Evolutionary conservation across 2,797 vertebrate species (phyloP).

Genomic region (Corythornis leucogaster): DNA sequence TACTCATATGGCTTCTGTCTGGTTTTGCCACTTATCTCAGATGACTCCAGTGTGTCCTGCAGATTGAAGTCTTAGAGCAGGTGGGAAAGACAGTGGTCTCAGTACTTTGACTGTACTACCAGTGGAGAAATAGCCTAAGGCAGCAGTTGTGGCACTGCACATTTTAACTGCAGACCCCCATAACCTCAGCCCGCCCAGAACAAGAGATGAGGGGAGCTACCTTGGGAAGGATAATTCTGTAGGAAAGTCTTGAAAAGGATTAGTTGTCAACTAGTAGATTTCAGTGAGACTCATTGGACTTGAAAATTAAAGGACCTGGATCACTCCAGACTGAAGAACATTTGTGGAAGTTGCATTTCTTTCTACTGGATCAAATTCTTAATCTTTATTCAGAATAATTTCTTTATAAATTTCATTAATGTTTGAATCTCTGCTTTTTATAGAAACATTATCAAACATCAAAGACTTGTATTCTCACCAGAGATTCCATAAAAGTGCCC

Average conservation of each 20-base stretch:
- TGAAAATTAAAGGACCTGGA: not conserved
- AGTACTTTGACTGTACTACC: not conserved
- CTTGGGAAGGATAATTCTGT: not conserved
- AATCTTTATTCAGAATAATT: not conserved
- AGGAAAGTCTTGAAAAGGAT: not conserved
- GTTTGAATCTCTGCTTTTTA: not conserved
- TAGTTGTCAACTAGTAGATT: not conserved
- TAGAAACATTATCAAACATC: not conserved
- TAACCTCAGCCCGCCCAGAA: not conserved
- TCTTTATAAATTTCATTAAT: not conserved
- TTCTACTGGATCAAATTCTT: not conserved
- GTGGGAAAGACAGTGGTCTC: not conserved
- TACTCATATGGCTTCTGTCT: not conserved
- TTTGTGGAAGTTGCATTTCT: not conserved
- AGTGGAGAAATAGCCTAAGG: not conserved
- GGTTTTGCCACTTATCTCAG: not conserved
- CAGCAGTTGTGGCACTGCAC: not conserved
- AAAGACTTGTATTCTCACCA: not conserved
- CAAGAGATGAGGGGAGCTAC: not conserved
- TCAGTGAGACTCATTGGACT: not conserved
- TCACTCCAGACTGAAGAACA: not conserved
- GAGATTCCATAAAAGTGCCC: not conserved
- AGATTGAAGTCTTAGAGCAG: not conserved
- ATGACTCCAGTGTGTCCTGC: not conserved
- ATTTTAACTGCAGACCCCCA: not conserved